Evolutionary conservation across 2,888 invertebrate species (phyloP).

Genomic region (Dolichopus griseipennis): DNA sequence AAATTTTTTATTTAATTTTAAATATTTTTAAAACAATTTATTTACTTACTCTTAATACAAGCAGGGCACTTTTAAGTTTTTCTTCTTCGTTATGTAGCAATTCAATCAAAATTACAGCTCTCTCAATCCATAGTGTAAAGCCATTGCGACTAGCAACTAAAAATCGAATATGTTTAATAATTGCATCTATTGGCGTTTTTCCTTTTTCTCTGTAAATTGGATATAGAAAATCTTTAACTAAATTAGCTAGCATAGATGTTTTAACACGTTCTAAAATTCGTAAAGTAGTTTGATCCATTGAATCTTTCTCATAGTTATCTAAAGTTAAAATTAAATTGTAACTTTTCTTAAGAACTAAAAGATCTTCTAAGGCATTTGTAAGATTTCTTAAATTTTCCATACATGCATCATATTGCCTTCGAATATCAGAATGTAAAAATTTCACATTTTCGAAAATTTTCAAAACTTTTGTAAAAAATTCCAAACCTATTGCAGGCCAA

Average conservation of each 20-base stretch:
- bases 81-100: slow-evolving; percentile 40
- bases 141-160: slow-evolving; percentile 34
- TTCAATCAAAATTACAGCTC: slow-evolving; percentile 36
- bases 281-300: slow-evolving; percentile 38
- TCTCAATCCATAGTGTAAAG: slow-evolving; percentile 37
- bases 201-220: slow-evolving; percentile 41
- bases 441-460: slow-evolving; percentile 38
- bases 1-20: background rate
- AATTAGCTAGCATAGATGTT: slow-evolving; percentile 34
- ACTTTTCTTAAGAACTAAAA: slow-evolving; percentile 36
- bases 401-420: slow-evolving; percentile 37
- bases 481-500: slow-evolving; percentile 43
- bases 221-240: slow-evolving; percentile 39
- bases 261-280: slow-evolving; percentile 39
- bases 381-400: slow-evolving; percentile 34
- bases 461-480: slow-evolving; percentile 37
- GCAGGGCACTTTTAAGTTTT: slow-evolving; percentile 36
- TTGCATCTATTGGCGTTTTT: slow-evolving; percentile 31
- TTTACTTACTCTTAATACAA: slow-evolving; percentile 32
- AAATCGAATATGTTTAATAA: slow-evolving; percentile 36
- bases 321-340: slow-evolving; percentile 39
- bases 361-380: slow-evolving; percentile 36
- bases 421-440: slow-evolving; percentile 39
- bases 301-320: slow-evolving; percentile 38
- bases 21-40: background rate